Evolutionary conservation across 2,888 invertebrate genomes (phyloP), one percentile per base, ranked within the genome.

Genomic region (Trichogramma evanescens): DNA sequence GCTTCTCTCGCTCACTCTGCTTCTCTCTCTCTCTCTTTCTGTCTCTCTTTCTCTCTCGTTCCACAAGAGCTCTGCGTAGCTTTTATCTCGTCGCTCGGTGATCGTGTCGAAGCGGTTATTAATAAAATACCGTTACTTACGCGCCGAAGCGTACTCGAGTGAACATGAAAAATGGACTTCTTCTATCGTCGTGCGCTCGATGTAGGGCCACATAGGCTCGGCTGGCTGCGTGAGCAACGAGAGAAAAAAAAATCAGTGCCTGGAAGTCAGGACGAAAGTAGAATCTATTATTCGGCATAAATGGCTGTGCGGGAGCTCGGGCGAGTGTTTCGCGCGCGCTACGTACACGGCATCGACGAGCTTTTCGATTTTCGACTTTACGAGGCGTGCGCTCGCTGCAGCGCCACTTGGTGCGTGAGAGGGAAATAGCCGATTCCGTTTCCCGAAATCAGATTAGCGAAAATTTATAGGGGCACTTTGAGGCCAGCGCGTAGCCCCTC

Each of bases 391-490:
- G 26, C 26, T 26, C 26, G 26, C 26, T 26, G 26, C 26, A 26
- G 26, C 26, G 26, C 26, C 26, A 26, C 26, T 26, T 26, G 26
- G 9, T 50, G 42, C 42, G 46, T 5, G 48, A 26, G 26, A 26
- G 26, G 26, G 26, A 26, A 26, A 26, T 26, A 26, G 10, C 42
- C 43, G 59, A 56, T 56, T 56, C 54, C 59, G 59, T 46, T 58
- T 51, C 49, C 63, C 64, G 68, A 70, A 72, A 72, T 71, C 71
- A 71, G 72, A 72, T 72, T 72, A 72, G 66, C 61, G 52, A 64
- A 68, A 71, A 72, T 72, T 72, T 72, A 72, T 72, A 68, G 72
- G 68, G 72, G 68, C 70, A 71, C 71, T 71, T 66, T 67, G 8
- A 5, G 48, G 38, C 10, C 43, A 45, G 10, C 46, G 4, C 41